Base-by-base conservation (phyloP, 2,113 vertebrate genomes). In the Progne subis region DNA sequence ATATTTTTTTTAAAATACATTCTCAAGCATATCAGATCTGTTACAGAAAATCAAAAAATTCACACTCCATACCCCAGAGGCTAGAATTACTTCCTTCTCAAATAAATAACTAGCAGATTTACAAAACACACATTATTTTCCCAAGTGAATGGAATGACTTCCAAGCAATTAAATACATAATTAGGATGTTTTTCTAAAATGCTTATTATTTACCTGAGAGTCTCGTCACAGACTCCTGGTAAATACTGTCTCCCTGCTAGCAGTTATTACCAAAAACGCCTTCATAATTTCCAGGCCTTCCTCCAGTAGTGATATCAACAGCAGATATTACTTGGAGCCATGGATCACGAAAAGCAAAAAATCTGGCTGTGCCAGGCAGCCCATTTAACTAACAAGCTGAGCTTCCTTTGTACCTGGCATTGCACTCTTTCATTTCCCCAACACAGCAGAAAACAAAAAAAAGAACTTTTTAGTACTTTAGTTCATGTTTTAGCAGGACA, bases 201-300 rank as follows among this genome's bases (percentile, higher is more conserved):
- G 80, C 89, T 87, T 96, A 88, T 97, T 97, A 97, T 97, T 97
- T 97, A 97, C 97, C 88, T 86, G 88, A 93, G 80, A 88, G 55
- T 90, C 94, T 96, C 84, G 90, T 76, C 6, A 5, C 81, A 94
- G 88, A 74, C 83, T 97, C 90, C 77, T 92, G 93, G 93, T 89
- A 98, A 96, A 96, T 68, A 92, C 69, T 82, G 44, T 88, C 64
- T 92, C 75, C 79, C 86, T 94, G 88, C 53, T 92, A 93, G 87
- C 56, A 86, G 77, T 91, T 92, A 95, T 94, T 94, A 95, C 70
- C 71, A 34, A 31, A 78, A 91, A 87, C 57, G 3, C 80, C 89
- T 93, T 74, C 65, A 32, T 64, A 70, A 86, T 96, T 88, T 90
- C 37, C 71, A 94, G 75, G 75, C 25, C 70, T 65, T 93, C 50